These are phyloP conservation scores for Leptobrachium ailaonicum DNA, from an alignment of 2,113 vertebrate species.

Conservation along the genomic window DNA sequence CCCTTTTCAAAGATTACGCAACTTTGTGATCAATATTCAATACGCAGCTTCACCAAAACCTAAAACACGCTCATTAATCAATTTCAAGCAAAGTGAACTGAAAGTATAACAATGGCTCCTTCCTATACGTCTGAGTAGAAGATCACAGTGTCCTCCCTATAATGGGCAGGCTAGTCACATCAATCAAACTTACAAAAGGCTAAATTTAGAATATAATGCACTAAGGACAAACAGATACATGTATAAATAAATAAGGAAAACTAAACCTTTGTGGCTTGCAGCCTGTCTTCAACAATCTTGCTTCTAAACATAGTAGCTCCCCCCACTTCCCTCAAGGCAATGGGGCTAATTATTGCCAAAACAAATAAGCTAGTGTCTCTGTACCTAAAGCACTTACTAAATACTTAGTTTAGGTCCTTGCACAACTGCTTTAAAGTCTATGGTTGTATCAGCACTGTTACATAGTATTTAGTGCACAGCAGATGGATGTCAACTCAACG, in stretches of 20 bases:
- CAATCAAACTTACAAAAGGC: slow-evolving; percentile 59
- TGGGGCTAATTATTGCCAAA: slow-evolving; percentile 74
- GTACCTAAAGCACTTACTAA: slow-evolving; percentile 58
- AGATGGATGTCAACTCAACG: slow-evolving; percentile 57
- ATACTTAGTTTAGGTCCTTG: slow-evolving; percentile 51
- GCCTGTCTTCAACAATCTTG: slow-evolving; percentile 71
- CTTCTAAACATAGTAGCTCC: slow-evolving; percentile 81
- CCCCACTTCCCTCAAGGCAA: slow-evolving; percentile 63
- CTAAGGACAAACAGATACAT: slow-evolving; percentile 65
- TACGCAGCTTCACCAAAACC: neutral
- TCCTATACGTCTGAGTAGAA: slow-evolving; percentile 52
- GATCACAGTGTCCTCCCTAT: slow-evolving; percentile 55
- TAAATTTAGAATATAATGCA: slow-evolving; percentile 65
- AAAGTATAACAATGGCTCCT: slow-evolving; percentile 45
- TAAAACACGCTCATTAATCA: slow-evolving; percentile 30
- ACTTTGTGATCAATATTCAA: no score
- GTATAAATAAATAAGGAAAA: slow-evolving; percentile 57
- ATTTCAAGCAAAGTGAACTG: slow-evolving; percentile 10
- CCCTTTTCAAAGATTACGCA: no score
- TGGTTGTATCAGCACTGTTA: slow-evolving; percentile 47
- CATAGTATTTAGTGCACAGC: slow-evolving; percentile 58
- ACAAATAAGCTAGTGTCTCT: slow-evolving; percentile 79
- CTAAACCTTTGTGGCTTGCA: slow-evolving; percentile 67
- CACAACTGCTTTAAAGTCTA: slow-evolving; percentile 12
- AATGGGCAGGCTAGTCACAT: slow-evolving; percentile 57